Percentiles rank a stretch among this genome's conserved stretches.
Evolutionary conservation across 1,140 invertebrate genomes (phyloP).

Genomic region (Pseudachorutes palmiensis): DNA sequence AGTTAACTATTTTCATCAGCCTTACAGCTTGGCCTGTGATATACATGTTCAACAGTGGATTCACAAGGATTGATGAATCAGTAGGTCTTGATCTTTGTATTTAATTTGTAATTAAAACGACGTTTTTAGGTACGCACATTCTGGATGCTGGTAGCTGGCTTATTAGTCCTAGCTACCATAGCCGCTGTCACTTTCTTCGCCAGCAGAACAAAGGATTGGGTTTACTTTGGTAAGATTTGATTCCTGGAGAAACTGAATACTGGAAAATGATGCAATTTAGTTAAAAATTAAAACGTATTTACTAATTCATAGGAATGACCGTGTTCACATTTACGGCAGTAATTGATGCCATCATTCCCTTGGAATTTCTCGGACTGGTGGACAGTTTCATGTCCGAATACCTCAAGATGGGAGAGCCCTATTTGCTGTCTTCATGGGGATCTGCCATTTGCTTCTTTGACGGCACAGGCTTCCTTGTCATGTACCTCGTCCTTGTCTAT

Average conservation of each 20-base stretch:
- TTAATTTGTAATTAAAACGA: not conserved
- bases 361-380: conserved; percentile 31
- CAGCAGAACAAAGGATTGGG: conserved; percentile 27
- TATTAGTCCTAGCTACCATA: conserved; percentile 22
- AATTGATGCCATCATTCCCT: conserved; percentile 35
- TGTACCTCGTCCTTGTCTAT: conserved; percentile 31
- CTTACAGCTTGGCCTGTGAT: conserved; percentile 26
- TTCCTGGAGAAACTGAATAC: not conserved
- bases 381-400: conserved; percentile 35
- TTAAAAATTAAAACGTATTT: not conserved
- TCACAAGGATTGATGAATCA: conserved; percentile 25
- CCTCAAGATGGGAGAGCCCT: conserved; percentile 35
- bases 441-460: conserved; percentile 35
- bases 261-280: not conserved
- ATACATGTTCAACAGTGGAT: conserved; percentile 27
- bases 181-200: not conserved
- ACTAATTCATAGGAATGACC: conserved; percentile 17
- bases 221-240: conserved; percentile 29
- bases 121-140: conserved; percentile 26
- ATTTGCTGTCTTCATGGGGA: conserved; percentile 29
- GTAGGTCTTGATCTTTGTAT: conserved; percentile 19
- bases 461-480: conserved; percentile 32
- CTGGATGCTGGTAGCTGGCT: conserved; percentile 31
- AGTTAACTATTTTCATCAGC: conserved; percentile 26
- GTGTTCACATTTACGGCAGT: conserved; percentile 33